Evolutionary conservation across 2,888 invertebrate genomes (phyloP).

Genomic region (Colostygia pectinataria): DNA sequence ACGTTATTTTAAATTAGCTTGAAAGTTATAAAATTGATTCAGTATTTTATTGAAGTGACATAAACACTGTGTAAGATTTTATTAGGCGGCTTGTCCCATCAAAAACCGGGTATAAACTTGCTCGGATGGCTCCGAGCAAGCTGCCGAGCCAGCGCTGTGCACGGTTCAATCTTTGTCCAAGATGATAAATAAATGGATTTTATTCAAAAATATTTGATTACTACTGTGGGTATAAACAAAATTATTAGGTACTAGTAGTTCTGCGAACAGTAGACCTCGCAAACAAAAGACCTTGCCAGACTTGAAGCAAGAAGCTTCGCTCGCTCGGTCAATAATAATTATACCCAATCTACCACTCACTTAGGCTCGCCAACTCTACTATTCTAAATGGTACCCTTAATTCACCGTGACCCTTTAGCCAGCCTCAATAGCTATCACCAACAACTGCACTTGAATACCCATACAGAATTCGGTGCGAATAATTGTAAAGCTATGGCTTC

Average conservation of each 20-base stretch:
- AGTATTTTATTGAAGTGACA: constrained; percentile 1
- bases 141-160: too few relatives aligned
- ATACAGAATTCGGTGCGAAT: constrained; percentile 38
- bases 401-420: constrained; percentile 24
- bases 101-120: too few relatives aligned
- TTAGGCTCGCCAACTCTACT: constrained; percentile 7
- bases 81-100: background rate
- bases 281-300: too few relatives aligned
- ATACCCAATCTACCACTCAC: background rate
- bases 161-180: too few relatives aligned
- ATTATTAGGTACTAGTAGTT: too few relatives aligned
- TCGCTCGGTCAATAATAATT: too few relatives aligned
- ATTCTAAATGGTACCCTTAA: constrained; percentile 17
- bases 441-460: constrained; percentile 32
- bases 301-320: too few relatives aligned
- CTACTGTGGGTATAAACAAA: too few relatives aligned
- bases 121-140: too few relatives aligned
- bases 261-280: too few relatives aligned
- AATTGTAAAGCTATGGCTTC: constrained; percentile 44
- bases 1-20: constrained; percentile 9
- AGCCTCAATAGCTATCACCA: constrained; percentile 27
- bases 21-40: constrained; percentile 8
- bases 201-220: too few relatives aligned
- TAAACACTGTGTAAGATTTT: constrained; percentile 2
- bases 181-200: too few relatives aligned